Conservation (phyloP, 2,113 vertebrate species). For the Oncorhynchus keta region DNA sequence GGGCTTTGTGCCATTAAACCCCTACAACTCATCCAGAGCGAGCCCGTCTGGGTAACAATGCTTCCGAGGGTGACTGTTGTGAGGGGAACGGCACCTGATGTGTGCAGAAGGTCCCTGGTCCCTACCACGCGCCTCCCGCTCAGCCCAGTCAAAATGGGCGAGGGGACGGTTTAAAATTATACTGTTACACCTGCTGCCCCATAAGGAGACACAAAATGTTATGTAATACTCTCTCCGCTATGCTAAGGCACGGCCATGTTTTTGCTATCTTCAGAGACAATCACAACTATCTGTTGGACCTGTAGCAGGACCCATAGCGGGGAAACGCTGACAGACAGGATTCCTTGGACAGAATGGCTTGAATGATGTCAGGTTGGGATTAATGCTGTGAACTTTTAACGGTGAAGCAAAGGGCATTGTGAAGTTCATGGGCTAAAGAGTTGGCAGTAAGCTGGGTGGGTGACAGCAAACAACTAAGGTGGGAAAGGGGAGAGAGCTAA, state of each 20-base stretch:
- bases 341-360: not conserved
- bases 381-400: not conserved
- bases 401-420: not conserved
- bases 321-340: not conserved
- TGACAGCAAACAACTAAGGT: not conserved
- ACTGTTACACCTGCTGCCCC: too few relatives aligned
- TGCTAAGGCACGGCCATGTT: not conserved
- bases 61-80: too few relatives aligned
- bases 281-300: not conserved
- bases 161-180: too few relatives aligned
- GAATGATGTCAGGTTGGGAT: constrained; percentile 1
- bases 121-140: too few relatives aligned
- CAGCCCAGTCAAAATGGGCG: too few relatives aligned
- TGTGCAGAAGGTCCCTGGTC: too few relatives aligned
- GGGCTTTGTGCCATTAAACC: too few relatives aligned
- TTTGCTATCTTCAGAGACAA: not conserved
- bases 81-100: too few relatives aligned
- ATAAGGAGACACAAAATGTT: too few relatives aligned
- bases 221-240: not conserved
- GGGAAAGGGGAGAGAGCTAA: not conserved
- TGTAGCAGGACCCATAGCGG: too few relatives aligned
- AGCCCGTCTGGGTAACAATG: too few relatives aligned
- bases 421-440: not conserved
- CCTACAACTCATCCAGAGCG: too few relatives aligned
- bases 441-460: not conserved